Percentiles rank a stretch among this genome's conserved stretches.
Conservation (phyloP, 2,113 vertebrate species). For the Crotophaga sulcirostris region DNA sequence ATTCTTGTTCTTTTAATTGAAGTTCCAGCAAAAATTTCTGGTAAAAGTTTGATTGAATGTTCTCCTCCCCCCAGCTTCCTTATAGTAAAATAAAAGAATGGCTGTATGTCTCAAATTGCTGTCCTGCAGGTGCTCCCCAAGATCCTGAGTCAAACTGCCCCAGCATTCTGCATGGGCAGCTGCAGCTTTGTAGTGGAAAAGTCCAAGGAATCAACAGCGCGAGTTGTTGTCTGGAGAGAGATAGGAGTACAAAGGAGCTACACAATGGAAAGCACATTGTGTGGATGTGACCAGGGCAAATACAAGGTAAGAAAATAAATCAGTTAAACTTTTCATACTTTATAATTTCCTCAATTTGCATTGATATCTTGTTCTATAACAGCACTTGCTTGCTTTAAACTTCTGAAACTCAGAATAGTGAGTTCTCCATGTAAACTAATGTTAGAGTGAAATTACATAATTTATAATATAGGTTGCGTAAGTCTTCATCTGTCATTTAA, state of each 20-base stretch:
- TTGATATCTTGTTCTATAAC: background rate
- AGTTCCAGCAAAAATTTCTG: background rate
- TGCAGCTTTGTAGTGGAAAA: constrained; percentile 99
- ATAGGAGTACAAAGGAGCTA: constrained; percentile 97
- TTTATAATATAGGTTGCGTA: background rate
- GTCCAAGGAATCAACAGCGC: constrained; percentile 95
- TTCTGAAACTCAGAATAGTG: background rate
- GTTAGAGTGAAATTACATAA: background rate
- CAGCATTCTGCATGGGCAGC: constrained; percentile 94
- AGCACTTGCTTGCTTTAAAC: background rate
- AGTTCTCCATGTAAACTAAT: background rate
- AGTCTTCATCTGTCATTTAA: background rate
- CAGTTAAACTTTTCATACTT: background rate
- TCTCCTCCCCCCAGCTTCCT: background rate
- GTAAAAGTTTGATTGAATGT: background rate
- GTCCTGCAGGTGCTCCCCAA: constrained; percentile 88
- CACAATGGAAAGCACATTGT: constrained; percentile 98
- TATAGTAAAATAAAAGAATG: background rate
- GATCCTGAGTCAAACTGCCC: constrained; percentile 92
- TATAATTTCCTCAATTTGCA: background rate
- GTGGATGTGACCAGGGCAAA: constrained; percentile 97
- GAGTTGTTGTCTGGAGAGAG: constrained; percentile 97
- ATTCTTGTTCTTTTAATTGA: background rate
- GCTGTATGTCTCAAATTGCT: background rate
- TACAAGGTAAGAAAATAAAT: constrained; percentile 84